Evolutionary conservation across 1,140 invertebrate genomes (phyloP), one percentile per base, ranked within the genome.

Genomic region (Brachionus sp.): DNA sequence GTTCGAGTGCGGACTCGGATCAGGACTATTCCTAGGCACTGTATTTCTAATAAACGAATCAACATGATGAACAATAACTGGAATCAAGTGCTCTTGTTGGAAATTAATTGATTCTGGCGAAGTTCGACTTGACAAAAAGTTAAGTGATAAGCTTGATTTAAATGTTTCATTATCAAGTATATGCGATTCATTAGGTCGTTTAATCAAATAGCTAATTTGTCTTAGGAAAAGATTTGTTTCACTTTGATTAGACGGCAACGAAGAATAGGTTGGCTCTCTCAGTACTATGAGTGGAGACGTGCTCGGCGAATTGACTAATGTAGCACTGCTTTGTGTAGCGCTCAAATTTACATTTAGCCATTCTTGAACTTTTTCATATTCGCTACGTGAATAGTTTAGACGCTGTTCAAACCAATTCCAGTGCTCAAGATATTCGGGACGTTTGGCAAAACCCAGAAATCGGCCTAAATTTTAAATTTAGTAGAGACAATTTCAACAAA

Each of bases 331-430:
- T 2, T 16, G 19, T 19, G 2, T 23, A 2, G 44, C n/a, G 1
- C 12, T 42, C 33, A 16, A 33, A 16, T 70, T 39, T 4, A 70
- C 44, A 75, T 75, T 75, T 33, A 75, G 25, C 70, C 70, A 75
- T 75, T 75, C 42, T 75, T 75, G 70, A 3, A 75, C 70, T 44
- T 46, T 44, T 75, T 75, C 70, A 39, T 75, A 75, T 39, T 75
- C 70, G 4, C 3, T 46, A 19, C 37, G n/a, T 2, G 70, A 75
- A 75, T 75, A 75, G 23, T 35, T 75, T 10, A 75, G 13, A 10
- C 70, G 37, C 13, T 44, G 39, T 19, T 75, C 70, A 25, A 75
- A 75, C 70, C 70, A 75, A 23, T 44, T 75, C 70, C 70, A 75
- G 23, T 75, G 23, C 9, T 75, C 37, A 9, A 16, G 12, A 46